These are phyloP conservation scores for Amazona guildingii DNA, from an alignment of 2,113 vertebrate species.

Conservation along the genomic window DNA sequence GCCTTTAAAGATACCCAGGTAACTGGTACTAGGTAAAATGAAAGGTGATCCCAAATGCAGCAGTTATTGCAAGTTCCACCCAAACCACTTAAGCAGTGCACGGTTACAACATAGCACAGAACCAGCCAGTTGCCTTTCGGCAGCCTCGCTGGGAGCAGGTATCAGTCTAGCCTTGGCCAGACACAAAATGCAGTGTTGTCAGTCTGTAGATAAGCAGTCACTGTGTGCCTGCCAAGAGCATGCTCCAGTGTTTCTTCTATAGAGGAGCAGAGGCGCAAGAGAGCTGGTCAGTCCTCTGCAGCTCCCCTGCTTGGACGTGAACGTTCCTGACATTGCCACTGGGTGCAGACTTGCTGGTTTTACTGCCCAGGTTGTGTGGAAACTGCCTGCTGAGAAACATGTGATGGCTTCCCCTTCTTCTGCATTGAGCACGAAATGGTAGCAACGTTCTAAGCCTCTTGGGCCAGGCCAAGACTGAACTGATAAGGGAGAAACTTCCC, in stretches of 20 bases:
- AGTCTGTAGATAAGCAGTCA: accelerated
- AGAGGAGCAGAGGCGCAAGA: not conserved
- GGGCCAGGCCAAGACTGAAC: not conserved
- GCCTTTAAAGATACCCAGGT: not conserved
- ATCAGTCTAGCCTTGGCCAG: not conserved
- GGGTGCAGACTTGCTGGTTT: not conserved
- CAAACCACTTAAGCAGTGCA: not conserved
- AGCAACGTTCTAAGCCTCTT: not conserved
- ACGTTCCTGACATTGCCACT: accelerated
- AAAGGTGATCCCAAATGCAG: not conserved
- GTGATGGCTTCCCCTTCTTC: not conserved
- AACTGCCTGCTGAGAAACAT: not conserved
- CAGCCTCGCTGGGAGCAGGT: not conserved
- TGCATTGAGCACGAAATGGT: not conserved
- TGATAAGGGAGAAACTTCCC: not conserved
- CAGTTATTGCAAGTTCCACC: not conserved
- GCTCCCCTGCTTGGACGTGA: not conserved
- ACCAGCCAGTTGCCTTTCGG: not conserved
- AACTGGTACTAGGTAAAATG: not conserved
- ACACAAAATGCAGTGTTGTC: not conserved
- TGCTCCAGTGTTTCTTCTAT: not conserved
- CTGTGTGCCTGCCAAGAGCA: not conserved
- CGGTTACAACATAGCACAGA: not conserved
- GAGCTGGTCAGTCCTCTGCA: not conserved
- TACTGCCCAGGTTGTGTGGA: not conserved